Evolutionary conservation across 2,888 invertebrate genomes (phyloP).

Genomic region (Agelastica alni): DNA sequence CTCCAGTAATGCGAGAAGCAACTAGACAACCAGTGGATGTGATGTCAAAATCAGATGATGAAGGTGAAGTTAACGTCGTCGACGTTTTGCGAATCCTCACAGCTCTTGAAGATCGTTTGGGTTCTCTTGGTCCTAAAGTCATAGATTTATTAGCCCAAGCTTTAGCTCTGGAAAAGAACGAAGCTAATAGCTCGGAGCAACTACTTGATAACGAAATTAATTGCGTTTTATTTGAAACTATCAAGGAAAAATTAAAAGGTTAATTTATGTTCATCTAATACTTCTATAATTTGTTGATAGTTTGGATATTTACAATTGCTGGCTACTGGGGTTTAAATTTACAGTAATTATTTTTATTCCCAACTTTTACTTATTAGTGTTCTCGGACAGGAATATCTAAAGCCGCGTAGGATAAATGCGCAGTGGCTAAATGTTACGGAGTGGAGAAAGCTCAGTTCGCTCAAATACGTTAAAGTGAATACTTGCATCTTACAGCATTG

Average conservation of each 20-base stretch:
- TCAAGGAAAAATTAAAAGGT: slow-evolving; percentile 79
- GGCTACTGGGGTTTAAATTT: too few species aligned
- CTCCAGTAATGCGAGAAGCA: slow-evolving; percentile 49
- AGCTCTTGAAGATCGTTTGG: slow-evolving; percentile 80
- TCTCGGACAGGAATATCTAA: too few species aligned
- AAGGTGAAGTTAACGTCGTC: slow-evolving; percentile 63
- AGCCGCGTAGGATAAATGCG: too few species aligned
- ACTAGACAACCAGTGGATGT: slow-evolving; percentile 43
- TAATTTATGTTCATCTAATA: too few species aligned
- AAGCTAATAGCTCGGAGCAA: slow-evolving; percentile 75
- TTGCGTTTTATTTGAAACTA: slow-evolving; percentile 79
- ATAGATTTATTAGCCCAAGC: slow-evolving; percentile 78
- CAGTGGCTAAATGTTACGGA: too few species aligned
- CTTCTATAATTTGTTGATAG: too few species aligned
- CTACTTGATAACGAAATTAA: slow-evolving; percentile 73
- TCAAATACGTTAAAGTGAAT: too few species aligned
- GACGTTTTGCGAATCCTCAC: slow-evolving; percentile 75
- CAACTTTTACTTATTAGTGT: too few species aligned
- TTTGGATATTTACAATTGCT: too few species aligned
- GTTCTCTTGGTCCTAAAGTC: slow-evolving; percentile 81
- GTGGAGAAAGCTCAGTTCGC: too few species aligned
- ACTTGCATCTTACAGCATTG: too few species aligned
- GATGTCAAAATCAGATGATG: slow-evolving; percentile 50
- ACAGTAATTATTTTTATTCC: too few species aligned
- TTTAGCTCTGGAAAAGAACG: slow-evolving; percentile 73